A percentile compares a stretch with the other conserved stretches of the same genome.
Conservation (phyloP, 2,797 vertebrate species). For the Ammospiza maritima region DNA sequence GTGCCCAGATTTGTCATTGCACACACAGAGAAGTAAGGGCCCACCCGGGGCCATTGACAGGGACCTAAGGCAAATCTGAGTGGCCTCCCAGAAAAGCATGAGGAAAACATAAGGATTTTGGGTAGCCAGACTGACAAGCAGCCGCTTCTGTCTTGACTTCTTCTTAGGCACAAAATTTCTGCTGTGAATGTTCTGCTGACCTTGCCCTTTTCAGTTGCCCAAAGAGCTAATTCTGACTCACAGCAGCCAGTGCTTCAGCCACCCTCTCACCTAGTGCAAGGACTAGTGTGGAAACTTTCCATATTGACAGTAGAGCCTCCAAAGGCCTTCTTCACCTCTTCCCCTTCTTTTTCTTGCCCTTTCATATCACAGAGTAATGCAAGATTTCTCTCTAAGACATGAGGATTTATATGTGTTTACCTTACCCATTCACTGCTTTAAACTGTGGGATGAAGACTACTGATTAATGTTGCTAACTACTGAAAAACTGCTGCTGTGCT, state of each 20-base stretch:
- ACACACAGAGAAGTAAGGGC: background rate
- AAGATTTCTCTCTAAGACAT: background rate
- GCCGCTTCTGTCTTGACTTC: background rate
- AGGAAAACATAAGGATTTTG: background rate
- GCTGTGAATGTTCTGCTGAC: background rate
- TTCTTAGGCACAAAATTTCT: background rate
- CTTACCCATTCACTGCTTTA: background rate
- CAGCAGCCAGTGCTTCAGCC: background rate
- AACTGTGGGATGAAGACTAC: background rate
- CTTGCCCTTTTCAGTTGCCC: background rate
- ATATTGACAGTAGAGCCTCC: background rate
- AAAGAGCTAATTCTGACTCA: background rate
- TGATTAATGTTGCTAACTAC: constrained; percentile 24
- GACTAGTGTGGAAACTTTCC: background rate
- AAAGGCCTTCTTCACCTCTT: background rate
- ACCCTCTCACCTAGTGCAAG: background rate
- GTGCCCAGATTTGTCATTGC: no score
- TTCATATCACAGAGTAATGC: background rate
- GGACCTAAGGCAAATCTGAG: background rate
- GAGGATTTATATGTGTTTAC: constrained; percentile 44
- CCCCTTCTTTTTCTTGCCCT: background rate
- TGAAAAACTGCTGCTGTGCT: background rate
- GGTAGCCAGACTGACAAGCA: background rate
- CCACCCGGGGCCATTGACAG: background rate
- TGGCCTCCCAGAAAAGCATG: background rate